phyloP scores from a whole-genome alignment of 1,140 invertebrate species.

The Drosophila burlai region DNA sequence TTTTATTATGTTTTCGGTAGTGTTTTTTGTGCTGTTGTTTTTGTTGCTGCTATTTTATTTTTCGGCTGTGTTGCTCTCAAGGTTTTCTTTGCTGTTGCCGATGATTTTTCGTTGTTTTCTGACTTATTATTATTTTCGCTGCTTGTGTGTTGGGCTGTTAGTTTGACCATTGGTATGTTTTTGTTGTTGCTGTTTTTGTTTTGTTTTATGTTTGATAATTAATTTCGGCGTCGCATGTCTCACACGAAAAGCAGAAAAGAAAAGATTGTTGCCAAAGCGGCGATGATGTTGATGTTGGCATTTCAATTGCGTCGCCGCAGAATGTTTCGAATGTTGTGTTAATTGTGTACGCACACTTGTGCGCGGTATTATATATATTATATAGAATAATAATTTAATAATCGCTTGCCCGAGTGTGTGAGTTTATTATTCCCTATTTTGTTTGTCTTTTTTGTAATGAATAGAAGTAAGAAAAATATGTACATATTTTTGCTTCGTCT shows the following conservation, averaged over 20 bases:
- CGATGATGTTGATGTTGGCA: conserved; percentile 29
- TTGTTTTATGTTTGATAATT: conserved; percentile 46
- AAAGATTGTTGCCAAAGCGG: conserved; percentile 2
- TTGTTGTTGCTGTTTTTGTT: conserved; percentile 5
- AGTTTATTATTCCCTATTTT: conserved; percentile 3
- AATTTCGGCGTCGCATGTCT: conserved; percentile 28
- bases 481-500: too few relatives aligned
- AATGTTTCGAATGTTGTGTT: conserved; percentile 14
- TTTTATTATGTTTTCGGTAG: conserved; percentile 30
- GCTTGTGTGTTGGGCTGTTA: conserved; percentile 20
- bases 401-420: conserved; percentile 4
- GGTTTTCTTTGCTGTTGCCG: conserved; percentile 46
- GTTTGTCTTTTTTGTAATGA: background rate
- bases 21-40: conserved; percentile 6
- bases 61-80: conserved; percentile 43
- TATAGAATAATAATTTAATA: conserved; percentile 13
- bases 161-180: conserved; percentile 5
- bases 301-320: conserved; percentile 23
- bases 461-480: conserved; percentile 1
- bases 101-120: conserved; percentile 16
- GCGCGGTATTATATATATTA: background rate
- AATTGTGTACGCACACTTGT: conserved; percentile 7
- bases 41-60: conserved; percentile 11
- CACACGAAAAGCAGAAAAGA: background rate
- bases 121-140: conserved; percentile 35